Conservation (phyloP, 2,797 vertebrate species). For the Malurus splendens region DNA sequence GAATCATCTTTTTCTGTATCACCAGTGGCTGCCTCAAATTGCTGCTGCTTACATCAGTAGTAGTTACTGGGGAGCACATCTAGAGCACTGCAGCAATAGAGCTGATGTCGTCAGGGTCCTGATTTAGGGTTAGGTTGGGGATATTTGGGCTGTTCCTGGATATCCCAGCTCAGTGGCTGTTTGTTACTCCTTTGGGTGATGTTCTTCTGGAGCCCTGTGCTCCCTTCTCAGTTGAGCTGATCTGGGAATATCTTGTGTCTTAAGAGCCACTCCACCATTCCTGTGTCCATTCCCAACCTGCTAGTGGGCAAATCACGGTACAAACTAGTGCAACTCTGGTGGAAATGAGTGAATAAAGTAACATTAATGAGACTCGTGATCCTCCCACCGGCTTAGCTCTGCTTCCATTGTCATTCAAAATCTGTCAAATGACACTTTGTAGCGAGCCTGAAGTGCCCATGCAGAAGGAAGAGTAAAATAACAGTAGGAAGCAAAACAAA, state of each 20-base stretch:
- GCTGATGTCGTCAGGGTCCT: neutral
- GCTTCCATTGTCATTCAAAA: neutral
- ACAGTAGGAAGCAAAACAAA: neutral
- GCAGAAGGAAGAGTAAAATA: neutral
- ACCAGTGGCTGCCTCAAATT: neutral
- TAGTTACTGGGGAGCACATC: neutral
- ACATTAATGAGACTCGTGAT: neutral
- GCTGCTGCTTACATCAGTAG: neutral
- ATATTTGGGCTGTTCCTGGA: neutral
- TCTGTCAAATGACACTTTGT: neutral
- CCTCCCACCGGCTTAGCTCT: neutral
- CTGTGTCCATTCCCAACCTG: neutral
- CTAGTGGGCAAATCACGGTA: neutral
- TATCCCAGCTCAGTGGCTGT: neutral
- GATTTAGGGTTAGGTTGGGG: neutral
- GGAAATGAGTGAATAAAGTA: neutral
- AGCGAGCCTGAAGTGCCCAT: neutral
- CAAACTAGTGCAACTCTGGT: neutral
- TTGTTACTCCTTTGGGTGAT: neutral
- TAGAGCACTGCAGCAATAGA: neutral
- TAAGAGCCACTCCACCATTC: neutral
- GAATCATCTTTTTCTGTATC: neutral
- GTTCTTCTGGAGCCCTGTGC: neutral
- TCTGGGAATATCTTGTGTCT: neutral
- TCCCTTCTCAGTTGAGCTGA: neutral